Conservation (phyloP, 2,888 invertebrate genomes). For the Xestia rhomboidea region DNA sequence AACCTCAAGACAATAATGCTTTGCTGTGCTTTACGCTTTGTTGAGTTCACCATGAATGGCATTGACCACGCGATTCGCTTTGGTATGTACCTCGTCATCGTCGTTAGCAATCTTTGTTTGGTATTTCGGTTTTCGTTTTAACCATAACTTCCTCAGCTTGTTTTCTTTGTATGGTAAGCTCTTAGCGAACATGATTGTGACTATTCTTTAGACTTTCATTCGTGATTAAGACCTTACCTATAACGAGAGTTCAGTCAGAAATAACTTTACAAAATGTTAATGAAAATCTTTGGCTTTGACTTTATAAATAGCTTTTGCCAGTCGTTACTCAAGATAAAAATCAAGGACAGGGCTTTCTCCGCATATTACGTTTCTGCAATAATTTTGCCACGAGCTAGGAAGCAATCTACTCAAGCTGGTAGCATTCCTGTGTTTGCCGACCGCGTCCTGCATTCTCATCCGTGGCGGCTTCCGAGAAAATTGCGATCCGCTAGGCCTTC, state of each 20-base stretch:
- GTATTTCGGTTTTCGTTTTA: conserved; percentile 63
- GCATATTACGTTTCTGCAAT: conserved; percentile 56
- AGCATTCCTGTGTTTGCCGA: conserved; percentile 76
- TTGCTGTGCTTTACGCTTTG: conserved; percentile 67
- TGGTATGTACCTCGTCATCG: conserved; percentile 68
- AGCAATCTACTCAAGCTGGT: conserved; percentile 67
- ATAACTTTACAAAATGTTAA: conserved; percentile 6
- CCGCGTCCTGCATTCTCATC: conserved; percentile 85
- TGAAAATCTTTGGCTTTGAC: conserved; percentile 20
- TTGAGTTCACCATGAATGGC: conserved; percentile 69
- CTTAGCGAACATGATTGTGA: conserved; percentile 33
- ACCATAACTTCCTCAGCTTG: conserved; percentile 43
- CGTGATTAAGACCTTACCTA: neutral
- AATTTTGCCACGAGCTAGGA: conserved; percentile 68
- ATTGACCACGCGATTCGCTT: conserved; percentile 74
- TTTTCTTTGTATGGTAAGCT: conserved; percentile 48
- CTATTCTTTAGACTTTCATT: conserved; percentile 12
- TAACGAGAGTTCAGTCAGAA: conserved; percentile 5
- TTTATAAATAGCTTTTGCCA: conserved; percentile 38
- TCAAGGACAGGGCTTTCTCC: conserved; percentile 37
- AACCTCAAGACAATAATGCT: conserved; percentile 65
- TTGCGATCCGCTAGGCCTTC: conserved; percentile 79
- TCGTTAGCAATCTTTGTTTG: conserved; percentile 67
- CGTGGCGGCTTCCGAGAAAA: conserved; percentile 83
- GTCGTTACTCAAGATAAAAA: conserved; percentile 35